These are phyloP conservation scores for Haplochromis vanheusdeni DNA, from an alignment of 2,113 vertebrate genomes.

Conservation along the genomic window DNA sequence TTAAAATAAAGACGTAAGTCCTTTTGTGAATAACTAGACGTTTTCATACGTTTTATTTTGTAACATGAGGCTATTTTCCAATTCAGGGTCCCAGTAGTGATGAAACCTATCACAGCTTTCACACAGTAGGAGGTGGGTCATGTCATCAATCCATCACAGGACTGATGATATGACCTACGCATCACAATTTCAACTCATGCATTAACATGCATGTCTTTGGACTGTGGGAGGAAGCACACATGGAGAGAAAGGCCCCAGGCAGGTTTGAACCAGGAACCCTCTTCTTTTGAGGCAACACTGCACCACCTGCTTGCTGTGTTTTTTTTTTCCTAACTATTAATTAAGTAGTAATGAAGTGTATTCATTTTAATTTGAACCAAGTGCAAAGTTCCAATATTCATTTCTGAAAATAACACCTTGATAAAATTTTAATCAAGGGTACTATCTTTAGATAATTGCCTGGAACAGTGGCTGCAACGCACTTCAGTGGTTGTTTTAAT, in stretches of 20 bases:
- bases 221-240: background rate
- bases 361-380: background rate
- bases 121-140: background rate
- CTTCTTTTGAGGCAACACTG: background rate
- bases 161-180: background rate
- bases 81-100: background rate
- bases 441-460: background rate
- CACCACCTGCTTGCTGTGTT: background rate
- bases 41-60: background rate
- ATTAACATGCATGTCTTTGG: background rate
- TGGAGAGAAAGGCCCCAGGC: background rate
- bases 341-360: background rate
- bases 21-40: background rate
- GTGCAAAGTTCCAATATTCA: background rate
- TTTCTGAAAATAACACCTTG: background rate
- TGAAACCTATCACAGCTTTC: background rate
- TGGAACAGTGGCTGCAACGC: background rate
- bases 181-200: background rate
- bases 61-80: fast-evolving
- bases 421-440: background rate
- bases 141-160: background rate
- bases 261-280: background rate
- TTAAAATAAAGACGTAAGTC: background rate
- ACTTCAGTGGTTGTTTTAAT: background rate
- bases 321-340: background rate